Conservation (phyloP, 2,113 vertebrate genomes). For the Acanthochromis polyacanthus region DNA sequence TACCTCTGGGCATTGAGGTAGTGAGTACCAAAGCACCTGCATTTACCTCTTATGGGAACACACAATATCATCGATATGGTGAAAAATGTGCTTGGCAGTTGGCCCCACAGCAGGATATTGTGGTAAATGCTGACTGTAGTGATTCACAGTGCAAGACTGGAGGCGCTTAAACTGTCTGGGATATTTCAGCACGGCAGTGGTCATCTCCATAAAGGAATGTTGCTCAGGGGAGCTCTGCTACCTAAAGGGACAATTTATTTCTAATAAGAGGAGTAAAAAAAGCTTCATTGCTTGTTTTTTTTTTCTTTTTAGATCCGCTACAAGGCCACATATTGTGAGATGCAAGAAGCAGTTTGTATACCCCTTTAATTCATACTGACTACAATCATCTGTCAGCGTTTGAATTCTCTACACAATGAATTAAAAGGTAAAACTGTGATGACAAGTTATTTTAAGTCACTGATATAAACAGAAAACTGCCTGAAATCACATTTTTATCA, state of each 20-base stretch:
- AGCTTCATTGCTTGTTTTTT: conserved; percentile 21
- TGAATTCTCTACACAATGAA: too few species aligned
- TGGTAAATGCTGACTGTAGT: conserved; percentile 61
- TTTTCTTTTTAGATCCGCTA: neutral
- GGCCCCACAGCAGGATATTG: conserved; percentile 38
- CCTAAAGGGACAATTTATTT: conserved; percentile 56
- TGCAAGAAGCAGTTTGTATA: conserved; percentile 23
- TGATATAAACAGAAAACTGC: too few species aligned
- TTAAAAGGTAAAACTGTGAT: too few species aligned
- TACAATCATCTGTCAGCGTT: too few species aligned
- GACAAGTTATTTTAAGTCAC: too few species aligned
- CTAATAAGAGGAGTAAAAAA: conserved; percentile 23
- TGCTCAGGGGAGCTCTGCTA: conserved; percentile 43
- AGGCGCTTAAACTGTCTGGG: conserved; percentile 60
- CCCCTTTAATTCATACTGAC: conserved; percentile 26
- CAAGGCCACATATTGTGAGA: conserved; percentile 1
- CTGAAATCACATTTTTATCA: too few species aligned
- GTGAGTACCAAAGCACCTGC: conserved; percentile 13
- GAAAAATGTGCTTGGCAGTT: conserved; percentile 57
- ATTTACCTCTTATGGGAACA: conserved; percentile 30
- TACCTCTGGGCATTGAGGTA: conserved; percentile 27
- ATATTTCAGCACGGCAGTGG: conserved; percentile 47
- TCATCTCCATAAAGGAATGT: conserved; percentile 62
- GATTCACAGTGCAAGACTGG: conserved; percentile 47
- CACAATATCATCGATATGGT: conserved; percentile 45